Base-by-base conservation (phyloP, 92 coral and sea anemone genomes). In the Palythoa caribaeorum region DNA sequence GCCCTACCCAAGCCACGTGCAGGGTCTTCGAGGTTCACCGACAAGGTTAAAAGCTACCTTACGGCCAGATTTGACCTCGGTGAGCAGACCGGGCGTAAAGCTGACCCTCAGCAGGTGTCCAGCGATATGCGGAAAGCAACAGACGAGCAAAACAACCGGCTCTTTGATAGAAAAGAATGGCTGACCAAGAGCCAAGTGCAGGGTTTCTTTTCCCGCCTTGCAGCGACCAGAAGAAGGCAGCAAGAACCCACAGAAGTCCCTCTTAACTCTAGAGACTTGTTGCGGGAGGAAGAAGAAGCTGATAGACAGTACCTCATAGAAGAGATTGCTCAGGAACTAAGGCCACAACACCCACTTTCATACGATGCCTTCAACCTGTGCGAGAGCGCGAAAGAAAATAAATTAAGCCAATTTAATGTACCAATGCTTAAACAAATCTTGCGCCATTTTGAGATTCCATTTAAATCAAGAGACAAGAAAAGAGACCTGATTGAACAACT, bases 101-200 rank as follows among this genome's bases (percentile, higher is more conserved):
- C 28, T 28, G 28, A 84, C 28, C 28, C 28, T 28, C 28, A 28
- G 28, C 28, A 0, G 28, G 28, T 28, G 28, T 28, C 28, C 28
- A 28, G 28, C 28, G 28, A 28, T 28, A 28, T 28, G 28, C 28
- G 28, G 28, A 28, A 28, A 28, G 28, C 28, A 28, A 28, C 28
- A 28, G 28, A 28, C 28, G 28, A 28, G 28, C 28, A 28, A 28
- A 28, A 28, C 62, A 77, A 87, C 51, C 80, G 96, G 14, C 38
- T 86, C 70, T 93, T 93, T 87, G 48, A 73, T 9, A 76, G 96
- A 85, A 85, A 87, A 78, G 90, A 90, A 86, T 93, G 95, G 95
- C 53, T 93, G 66, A 81, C 96, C 47, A 86, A 89, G 51, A 93
- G 80, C 65, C 92, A 91, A 72, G 71, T 93, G 38, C 89, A 91